These are phyloP conservation scores for Margaritifera margaritifera DNA, from an alignment of 2,888 invertebrate genomes.

Conservation along the genomic window DNA sequence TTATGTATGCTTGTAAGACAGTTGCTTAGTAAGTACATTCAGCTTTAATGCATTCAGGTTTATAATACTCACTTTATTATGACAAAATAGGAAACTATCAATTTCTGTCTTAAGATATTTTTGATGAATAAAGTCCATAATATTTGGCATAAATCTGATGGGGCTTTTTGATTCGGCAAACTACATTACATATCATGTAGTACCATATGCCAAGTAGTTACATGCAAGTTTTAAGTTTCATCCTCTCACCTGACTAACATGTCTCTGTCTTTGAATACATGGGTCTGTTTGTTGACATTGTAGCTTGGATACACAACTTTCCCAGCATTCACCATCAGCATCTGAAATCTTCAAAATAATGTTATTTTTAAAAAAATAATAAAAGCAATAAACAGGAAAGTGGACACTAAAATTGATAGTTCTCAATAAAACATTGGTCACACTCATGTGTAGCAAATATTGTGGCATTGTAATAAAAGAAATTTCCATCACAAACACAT, in stretches of 20 bases:
- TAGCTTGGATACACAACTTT: conserved; percentile 73
- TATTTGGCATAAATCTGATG: too few relatives aligned
- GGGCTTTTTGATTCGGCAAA: too few relatives aligned
- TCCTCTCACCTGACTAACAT: conserved; percentile 70
- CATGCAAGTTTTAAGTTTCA: too few relatives aligned
- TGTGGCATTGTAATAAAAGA: background rate
- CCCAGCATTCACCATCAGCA: conserved; percentile 74
- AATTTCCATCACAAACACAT: background rate
- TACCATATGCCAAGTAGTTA: too few relatives aligned
- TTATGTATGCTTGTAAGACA: too few relatives aligned
- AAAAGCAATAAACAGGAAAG: background rate
- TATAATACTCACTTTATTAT: too few relatives aligned
- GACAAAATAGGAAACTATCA: too few relatives aligned
- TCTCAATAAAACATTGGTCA: background rate
- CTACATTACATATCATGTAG: too few relatives aligned
- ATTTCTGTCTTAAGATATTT: too few relatives aligned
- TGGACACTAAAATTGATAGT: conserved; percentile 3
- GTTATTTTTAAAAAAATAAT: background rate
- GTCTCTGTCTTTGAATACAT: conserved; percentile 71
- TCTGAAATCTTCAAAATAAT: conserved; percentile 65
- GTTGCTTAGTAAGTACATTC: too few relatives aligned
- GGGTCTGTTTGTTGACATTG: conserved; percentile 63
- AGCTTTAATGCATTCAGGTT: too few relatives aligned
- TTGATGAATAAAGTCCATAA: too few relatives aligned
- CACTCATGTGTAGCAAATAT: background rate